Evolutionary conservation across 2,888 invertebrate species (phyloP), one percentile per base, ranked within the genome.

Genomic region (Alentia gelatinosa): DNA sequence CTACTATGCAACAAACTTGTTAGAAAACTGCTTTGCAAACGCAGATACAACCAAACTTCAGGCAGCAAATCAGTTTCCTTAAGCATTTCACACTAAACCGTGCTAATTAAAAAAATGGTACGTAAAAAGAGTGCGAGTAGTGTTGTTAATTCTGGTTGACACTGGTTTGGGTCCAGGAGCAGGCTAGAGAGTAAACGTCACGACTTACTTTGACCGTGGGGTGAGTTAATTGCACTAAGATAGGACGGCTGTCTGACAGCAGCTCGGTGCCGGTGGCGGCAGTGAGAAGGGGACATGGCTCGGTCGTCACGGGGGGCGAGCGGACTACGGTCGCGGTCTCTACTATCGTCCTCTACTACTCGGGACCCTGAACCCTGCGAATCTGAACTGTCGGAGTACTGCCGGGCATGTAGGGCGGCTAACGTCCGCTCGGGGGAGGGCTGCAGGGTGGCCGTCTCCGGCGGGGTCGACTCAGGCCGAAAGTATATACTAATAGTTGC

Each of bases 201-300:
- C 47, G 42, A 86, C 90, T 90, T 79, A 90, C 90, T 74, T 79
- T 83, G 42, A 74, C 93, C 92, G 33, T 93, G 92, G 37, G 95
- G 94, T 9, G 95, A 94, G 91, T 94, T 95, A 15, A 96, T 94
- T 26, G 95, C 95, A 30, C 95, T 94, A 68, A 95, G 92, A 92
- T 95, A 96, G 19, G 95, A 95, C n/a, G 94, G 94, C 92, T 96
- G 95, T 86, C 95, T 92, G 30, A 56, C 40, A 56, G 91, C 91
- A 30, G 63, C 79, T 63, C 79, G 47, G 74, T 89, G 88, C 23
- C 84, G n/a, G 63, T 50, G 63, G 33, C 35, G 39, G 33, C 47
- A n/a, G 19, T 56, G 40, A 50, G 89, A 30, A 30, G 91, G 74
- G 83, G 88, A 90, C 35, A 86, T 23, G 33, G 33, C 26, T 19